A percentile compares a stretch with the other conserved stretches of the same genome.
phyloP scores from a whole-genome alignment of 2,888 invertebrate genomes.

The Neoaliturus tenellus region DNA sequence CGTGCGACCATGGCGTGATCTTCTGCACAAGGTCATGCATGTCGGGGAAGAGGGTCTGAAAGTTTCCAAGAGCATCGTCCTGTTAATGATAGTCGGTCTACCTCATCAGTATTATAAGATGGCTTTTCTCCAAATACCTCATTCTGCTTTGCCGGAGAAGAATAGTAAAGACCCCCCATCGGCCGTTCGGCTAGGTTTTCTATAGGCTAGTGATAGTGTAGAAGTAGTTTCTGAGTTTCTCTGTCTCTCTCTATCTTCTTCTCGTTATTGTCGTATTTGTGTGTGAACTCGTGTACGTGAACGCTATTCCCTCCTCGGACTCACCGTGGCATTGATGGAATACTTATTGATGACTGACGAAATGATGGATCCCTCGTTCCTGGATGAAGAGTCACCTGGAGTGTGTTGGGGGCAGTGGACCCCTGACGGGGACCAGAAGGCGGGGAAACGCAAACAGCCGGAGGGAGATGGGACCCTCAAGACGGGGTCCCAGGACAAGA shows the following conservation, averaged over 20 bases:
- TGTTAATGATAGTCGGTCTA: slow-evolving; percentile 54
- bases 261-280: not conserved
- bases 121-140: slow-evolving; percentile 67
- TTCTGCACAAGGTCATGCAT: slow-evolving; percentile 32
- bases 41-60: slow-evolving; percentile 38
- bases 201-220: slow-evolving; percentile 38
- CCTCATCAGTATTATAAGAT: slow-evolving; percentile 63
- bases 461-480: not conserved
- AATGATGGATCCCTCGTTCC: slow-evolving; percentile 57
- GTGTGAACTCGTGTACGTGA: slow-evolving; percentile 20
- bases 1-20: not conserved
- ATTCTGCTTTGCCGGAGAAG: slow-evolving; percentile 68
- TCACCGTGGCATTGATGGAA: slow-evolving; percentile 54
- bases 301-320: slow-evolving; percentile 42
- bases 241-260: not conserved
- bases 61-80: slow-evolving; percentile 18
- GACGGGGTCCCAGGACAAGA: slow-evolving; percentile 10
- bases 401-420: slow-evolving; percentile 50
- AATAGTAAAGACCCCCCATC: slow-evolving; percentile 68
- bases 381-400: slow-evolving; percentile 32
- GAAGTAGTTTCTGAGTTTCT: not conserved
- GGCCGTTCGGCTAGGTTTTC: not conserved
- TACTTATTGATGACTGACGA: slow-evolving; percentile 56
- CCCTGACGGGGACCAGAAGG: not conserved
- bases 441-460: slow-evolving; percentile 16